Percentiles rank a stretch among this genome's conserved stretches.
Evolutionary conservation across 2,113 vertebrate species (phyloP).

Genomic region (Elgaria multicarinata): DNA sequence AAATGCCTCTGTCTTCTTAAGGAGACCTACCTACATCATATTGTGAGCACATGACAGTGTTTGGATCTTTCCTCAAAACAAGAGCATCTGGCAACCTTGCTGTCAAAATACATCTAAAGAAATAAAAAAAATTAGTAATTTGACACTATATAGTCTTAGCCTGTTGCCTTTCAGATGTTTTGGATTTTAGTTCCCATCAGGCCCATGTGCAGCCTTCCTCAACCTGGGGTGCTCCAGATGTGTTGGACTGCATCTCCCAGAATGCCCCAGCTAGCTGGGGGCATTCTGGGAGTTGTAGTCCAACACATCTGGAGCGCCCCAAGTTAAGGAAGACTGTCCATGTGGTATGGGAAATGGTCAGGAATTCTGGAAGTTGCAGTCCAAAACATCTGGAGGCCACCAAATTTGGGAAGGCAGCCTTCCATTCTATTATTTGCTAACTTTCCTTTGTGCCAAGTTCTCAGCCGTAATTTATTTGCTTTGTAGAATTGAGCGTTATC

Average conservation of each 20-base stretch:
- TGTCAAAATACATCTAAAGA: neutral
- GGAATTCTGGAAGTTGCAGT: neutral
- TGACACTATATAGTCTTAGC: neutral
- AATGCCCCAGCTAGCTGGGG: too few species aligned
- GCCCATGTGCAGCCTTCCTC: too few species aligned
- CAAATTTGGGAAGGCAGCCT: neutral
- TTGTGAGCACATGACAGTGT: neutral
- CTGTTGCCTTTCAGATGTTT: neutral
- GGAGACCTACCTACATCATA: too few species aligned
- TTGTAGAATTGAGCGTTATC: neutral
- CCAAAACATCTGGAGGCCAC: neutral
- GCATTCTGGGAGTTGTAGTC: too few species aligned
- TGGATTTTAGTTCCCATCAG: too few species aligned
- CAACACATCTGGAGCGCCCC: too few species aligned
- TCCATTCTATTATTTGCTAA: neutral
- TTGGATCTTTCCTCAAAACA: neutral
- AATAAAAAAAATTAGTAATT: neutral
- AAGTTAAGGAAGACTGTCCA: too few species aligned
- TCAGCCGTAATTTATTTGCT: neutral
- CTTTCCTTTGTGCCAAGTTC: neutral
- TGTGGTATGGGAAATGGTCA: too few species aligned
- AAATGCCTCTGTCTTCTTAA: neutral
- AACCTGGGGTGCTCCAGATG: too few species aligned
- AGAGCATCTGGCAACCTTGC: neutral
- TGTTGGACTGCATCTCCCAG: too few species aligned